These are phyloP conservation scores for Esox masquinongy DNA, from an alignment of 2,797 vertebrate genomes.

Conservation along the genomic window DNA sequence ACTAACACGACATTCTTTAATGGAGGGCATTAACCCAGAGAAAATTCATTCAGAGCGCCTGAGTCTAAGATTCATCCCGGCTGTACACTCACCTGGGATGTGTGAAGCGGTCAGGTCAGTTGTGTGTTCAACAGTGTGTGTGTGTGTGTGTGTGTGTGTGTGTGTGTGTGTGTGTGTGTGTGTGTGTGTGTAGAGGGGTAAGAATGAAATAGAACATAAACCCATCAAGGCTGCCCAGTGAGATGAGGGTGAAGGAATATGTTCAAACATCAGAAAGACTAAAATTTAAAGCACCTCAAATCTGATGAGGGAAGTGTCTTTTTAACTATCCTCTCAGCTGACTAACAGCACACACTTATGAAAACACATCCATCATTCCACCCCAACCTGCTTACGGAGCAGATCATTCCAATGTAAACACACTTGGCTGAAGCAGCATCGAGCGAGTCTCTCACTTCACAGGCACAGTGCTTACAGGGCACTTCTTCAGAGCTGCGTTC, in stretches of 20 bases:
- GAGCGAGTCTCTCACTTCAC: background rate
- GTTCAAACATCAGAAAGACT: background rate
- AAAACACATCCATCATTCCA: background rate
- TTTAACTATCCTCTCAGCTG: background rate
- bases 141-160: background rate
- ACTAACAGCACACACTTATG: background rate
- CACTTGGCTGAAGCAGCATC: background rate
- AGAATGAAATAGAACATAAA: background rate
- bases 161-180: background rate
- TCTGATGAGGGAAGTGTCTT: background rate
- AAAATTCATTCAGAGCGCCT: background rate
- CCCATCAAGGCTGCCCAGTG: background rate
- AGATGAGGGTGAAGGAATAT: background rate
- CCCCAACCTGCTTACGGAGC: background rate
- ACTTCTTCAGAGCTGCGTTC: constrained; percentile 17
- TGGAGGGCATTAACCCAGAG: background rate
- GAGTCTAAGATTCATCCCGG: background rate
- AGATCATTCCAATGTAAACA: background rate
- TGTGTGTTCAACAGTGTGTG: background rate
- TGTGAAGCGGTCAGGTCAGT: background rate
- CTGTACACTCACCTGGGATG: background rate
- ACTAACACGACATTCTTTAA: background rate
- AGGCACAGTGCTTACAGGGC: constrained; percentile 6
- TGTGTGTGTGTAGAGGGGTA: background rate
- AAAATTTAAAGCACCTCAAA: background rate